phyloP scores from a whole-genome alignment of 1,140 invertebrate genomes.

The Agrilus planipennis region DNA sequence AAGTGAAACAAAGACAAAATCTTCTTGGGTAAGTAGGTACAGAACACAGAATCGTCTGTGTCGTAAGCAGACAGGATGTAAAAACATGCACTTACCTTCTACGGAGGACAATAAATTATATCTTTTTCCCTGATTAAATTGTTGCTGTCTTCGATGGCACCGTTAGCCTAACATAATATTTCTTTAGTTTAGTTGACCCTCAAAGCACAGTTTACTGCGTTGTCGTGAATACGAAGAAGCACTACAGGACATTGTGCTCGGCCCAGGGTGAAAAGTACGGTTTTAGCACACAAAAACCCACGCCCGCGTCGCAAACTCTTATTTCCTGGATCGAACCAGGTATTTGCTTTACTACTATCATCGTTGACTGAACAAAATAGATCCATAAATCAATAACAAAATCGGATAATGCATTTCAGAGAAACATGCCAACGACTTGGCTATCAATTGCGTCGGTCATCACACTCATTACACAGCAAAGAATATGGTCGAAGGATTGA shows the following conservation, averaged over 20 bases:
- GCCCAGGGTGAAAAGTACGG: slow-evolving; percentile 23
- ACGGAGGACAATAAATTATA: not conserved
- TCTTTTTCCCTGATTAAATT: too few species aligned
- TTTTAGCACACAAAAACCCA: not conserved
- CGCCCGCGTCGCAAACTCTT: slow-evolving; percentile 1
- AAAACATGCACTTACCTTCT: not conserved
- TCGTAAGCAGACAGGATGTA: not conserved
- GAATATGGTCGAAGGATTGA: slow-evolving; percentile 38
- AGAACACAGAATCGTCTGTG: not conserved
- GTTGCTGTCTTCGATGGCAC: too few species aligned
- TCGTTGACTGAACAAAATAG: too few species aligned
- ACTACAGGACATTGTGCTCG: slow-evolving; percentile 44
- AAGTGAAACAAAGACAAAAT: not conserved
- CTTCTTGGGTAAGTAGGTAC: not conserved
- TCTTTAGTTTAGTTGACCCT: slow-evolving; percentile 43
- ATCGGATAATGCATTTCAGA: not conserved
- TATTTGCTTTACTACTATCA: too few species aligned
- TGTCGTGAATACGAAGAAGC: slow-evolving; percentile 40
- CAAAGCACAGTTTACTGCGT: slow-evolving; percentile 45
- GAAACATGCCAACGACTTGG: not conserved
- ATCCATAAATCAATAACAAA: too few species aligned
- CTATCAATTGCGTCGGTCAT: slow-evolving; percentile 39
- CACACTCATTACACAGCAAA: slow-evolving; percentile 43
- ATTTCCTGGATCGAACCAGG: too few species aligned
- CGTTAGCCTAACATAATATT: not conserved